A percentile compares a stretch with the other conserved stretches of the same genome.
These are phyloP conservation scores for Naso thynnoides DNA, from an alignment of 2,797 vertebrate genomes.

Conservation along the genomic window DNA sequence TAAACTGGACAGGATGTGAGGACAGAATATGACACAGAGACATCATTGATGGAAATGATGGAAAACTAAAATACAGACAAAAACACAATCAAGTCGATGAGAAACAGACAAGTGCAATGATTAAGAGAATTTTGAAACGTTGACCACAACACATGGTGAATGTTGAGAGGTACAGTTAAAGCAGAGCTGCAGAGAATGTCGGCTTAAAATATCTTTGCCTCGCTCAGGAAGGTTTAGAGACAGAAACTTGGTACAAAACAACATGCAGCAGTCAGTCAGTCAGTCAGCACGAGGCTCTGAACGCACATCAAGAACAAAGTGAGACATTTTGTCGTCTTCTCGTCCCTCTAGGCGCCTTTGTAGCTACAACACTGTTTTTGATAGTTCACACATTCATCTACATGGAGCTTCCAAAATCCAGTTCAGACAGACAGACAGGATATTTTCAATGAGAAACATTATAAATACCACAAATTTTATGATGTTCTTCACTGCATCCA, in stretches of 20 bases:
- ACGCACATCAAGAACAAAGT: slow-evolving; percentile 67
- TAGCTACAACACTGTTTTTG: slow-evolving; percentile 51
- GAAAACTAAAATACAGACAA: slow-evolving; percentile 39
- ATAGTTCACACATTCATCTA: slow-evolving; percentile 52
- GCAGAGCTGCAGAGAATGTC: slow-evolving; percentile 36
- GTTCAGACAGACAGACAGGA: slow-evolving; percentile 63
- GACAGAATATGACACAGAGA: slow-evolving; percentile 53
- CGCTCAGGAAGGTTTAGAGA: slow-evolving; percentile 55
- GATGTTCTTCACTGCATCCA: slow-evolving; percentile 32
- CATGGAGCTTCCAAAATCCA: slow-evolving; percentile 49
- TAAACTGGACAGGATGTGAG: slow-evolving; percentile 27
- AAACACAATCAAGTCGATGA: slow-evolving; percentile 27
- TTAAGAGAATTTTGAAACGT: slow-evolving; percentile 4
- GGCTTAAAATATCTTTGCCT: slow-evolving; percentile 60
- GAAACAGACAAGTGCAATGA: slow-evolving; percentile 10
- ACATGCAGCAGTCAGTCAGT: slow-evolving; percentile 55
- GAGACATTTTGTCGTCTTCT: slow-evolving; percentile 52
- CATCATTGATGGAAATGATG: slow-evolving; percentile 5
- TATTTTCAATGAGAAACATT: slow-evolving; percentile 49
- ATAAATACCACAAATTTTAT: slow-evolving; percentile 56
- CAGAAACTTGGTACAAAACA: slow-evolving; percentile 55
- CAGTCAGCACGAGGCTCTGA: slow-evolving; percentile 57
- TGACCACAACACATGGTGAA: slow-evolving; percentile 43
- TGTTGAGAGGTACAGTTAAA: not conserved
- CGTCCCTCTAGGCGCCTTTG: slow-evolving; percentile 63